A percentile compares a stretch with the other conserved stretches of the same genome.
Evolutionary conservation across 2,113 vertebrate species (phyloP).

Genomic region (Cyrtonyx montezumae): DNA sequence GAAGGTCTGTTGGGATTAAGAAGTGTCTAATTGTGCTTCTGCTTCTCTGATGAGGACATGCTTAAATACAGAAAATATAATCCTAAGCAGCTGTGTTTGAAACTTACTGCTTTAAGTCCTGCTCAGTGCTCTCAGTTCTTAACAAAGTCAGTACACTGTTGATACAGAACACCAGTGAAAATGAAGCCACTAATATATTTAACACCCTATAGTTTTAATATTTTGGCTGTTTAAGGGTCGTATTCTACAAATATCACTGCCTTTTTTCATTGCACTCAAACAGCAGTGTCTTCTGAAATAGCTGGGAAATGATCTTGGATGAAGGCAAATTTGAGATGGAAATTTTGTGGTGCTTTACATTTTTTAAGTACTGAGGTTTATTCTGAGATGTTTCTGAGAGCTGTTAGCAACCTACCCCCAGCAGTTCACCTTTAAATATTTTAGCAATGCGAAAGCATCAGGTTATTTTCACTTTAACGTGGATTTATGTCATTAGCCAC

Average conservation of each 20-base stretch:
- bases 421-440: conserved; percentile 57
- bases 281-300: neutral
- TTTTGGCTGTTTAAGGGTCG: neutral
- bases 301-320: neutral
- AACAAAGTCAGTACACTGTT: neutral
- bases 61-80: neutral
- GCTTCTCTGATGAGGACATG: neutral
- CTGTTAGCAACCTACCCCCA: conserved; percentile 27
- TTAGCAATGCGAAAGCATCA: neutral
- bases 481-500: neutral
- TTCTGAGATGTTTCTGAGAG: neutral
- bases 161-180: neutral
- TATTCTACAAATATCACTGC: neutral
- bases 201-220: neutral
- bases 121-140: neutral
- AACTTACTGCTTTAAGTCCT: neutral
- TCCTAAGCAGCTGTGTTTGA: accelerated
- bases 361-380: neutral
- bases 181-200: neutral
- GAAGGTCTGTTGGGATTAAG: neutral
- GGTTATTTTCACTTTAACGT: neutral
- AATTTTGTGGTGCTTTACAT: neutral
- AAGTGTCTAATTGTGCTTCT: neutral
- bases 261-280: neutral
- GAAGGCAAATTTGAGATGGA: neutral